These are phyloP conservation scores for Bombylius discolor DNA, from an alignment of 2,888 invertebrate genomes.

Conservation along the genomic window DNA sequence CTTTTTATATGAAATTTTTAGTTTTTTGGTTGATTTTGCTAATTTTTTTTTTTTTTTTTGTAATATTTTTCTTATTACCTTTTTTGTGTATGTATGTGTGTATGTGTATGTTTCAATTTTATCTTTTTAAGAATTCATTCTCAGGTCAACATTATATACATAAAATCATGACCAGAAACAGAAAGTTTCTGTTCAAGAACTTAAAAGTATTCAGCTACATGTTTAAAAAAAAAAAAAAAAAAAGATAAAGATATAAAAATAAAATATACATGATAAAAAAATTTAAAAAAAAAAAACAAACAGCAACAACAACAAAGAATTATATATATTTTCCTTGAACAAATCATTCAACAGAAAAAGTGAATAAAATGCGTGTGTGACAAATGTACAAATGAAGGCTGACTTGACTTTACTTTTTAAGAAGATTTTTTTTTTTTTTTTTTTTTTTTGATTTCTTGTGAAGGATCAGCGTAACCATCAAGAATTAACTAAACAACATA, in stretches of 20 bases:
- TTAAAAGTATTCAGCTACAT: no score
- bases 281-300: background rate
- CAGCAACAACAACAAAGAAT: background rate
- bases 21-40: no score
- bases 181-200: background rate
- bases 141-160: background rate
- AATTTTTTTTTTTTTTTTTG: background rate
- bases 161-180: background rate
- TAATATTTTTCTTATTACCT: no score
- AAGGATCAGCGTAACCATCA: background rate
- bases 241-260: no score
- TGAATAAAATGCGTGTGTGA: background rate
- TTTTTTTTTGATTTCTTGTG: background rate
- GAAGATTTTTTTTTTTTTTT: background rate
- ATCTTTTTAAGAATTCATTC: background rate
- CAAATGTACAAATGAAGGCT: background rate
- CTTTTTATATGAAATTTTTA: no score
- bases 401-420: background rate
- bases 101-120: background rate
- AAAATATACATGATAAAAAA: background rate
- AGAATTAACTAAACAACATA: background rate
- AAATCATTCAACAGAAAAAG: background rate
- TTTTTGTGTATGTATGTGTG: no score
- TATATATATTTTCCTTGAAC: background rate
- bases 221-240: no score